Evolutionary conservation across 2,113 vertebrate genomes (phyloP).

Genomic region (Microcebus griseorufus): DNA sequence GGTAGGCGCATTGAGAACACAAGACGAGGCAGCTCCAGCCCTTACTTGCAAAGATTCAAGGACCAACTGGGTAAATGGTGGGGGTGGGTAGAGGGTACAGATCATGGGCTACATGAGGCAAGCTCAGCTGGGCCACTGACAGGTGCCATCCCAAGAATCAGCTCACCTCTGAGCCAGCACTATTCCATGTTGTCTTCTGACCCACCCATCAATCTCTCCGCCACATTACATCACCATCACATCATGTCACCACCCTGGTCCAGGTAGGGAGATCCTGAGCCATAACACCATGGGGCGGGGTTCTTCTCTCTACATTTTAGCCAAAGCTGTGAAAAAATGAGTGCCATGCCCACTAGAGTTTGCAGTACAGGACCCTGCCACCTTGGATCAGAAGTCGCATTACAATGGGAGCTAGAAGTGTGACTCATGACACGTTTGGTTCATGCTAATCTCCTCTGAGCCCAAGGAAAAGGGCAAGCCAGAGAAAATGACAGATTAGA

Average conservation of each 20-base stretch:
- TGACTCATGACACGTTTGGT: not conserved
- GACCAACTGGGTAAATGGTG: not conserved
- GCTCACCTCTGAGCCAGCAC: not conserved
- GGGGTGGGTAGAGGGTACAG: too few species aligned
- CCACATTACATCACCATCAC: not conserved
- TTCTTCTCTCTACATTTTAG: not conserved
- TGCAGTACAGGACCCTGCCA: not conserved
- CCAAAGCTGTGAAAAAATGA: not conserved
- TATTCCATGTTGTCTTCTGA: not conserved
- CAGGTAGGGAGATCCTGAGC: not conserved
- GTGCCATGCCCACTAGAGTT: not conserved
- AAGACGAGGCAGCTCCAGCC: not conserved
- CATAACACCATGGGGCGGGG: not conserved
- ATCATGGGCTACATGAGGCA: rapidly evolving
- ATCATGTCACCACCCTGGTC: not conserved
- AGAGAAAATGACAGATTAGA: not conserved
- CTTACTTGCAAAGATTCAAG: not conserved
- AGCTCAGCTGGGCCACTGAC: not conserved
- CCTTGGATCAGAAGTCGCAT: not conserved
- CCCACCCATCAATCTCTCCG: not conserved
- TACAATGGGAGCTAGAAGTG: not conserved
- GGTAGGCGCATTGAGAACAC: not conserved
- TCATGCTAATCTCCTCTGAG: not conserved
- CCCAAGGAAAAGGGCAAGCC: not conserved
- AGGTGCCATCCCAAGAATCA: not conserved